Evolutionary conservation across 2,113 vertebrate genomes (phyloP), one percentile per base, ranked within the genome.

Genomic region (Chunga burmeisteri): DNA sequence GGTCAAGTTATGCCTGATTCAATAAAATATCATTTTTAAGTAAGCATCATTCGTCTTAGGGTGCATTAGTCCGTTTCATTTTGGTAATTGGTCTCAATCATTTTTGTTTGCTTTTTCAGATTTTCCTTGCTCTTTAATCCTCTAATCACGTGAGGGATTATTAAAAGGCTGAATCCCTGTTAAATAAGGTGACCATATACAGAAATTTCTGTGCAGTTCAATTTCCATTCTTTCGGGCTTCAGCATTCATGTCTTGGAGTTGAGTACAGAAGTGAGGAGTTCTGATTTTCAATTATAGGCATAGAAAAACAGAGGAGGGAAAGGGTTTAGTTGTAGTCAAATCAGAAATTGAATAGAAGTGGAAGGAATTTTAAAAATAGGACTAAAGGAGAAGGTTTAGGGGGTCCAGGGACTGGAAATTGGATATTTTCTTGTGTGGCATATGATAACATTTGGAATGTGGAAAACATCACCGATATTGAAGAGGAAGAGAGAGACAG

Each of bases 31-130:
- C 36, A 27, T 34, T 88, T 96, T 93, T 49, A 94, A 95, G 86
- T 59, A 95, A 97, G 78, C 90, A 84, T 97, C 90, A 78, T 92
- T 98, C 95, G 86, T 97, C 80, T 66, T 91, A 81, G 52, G 16
- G 16, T 92, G 49, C 88, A 86, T 92, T 93, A 93, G 72, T 86
- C 71, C 80, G 52, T 80, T 95, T 97, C 87, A 84, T 84, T 97
- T 92, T 91, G 49, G 70, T 88, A 97, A 95, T 88, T 86, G 49
- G 40, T 90, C 55, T 93, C 61, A 81, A 44, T 78, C 9, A 56
- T 82, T 96, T 89, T 96, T 92, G 44, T 96, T 96, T 94, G 79
- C 83, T 95, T 83, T 86, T 77, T 67, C 80, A 72, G 52, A 82
- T 82, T 93, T 86, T 81, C 36, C 66, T 79, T 72, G 52, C 27